Base-by-base conservation (phyloP, 2,113 vertebrate genomes). In the Numida meleagris region DNA sequence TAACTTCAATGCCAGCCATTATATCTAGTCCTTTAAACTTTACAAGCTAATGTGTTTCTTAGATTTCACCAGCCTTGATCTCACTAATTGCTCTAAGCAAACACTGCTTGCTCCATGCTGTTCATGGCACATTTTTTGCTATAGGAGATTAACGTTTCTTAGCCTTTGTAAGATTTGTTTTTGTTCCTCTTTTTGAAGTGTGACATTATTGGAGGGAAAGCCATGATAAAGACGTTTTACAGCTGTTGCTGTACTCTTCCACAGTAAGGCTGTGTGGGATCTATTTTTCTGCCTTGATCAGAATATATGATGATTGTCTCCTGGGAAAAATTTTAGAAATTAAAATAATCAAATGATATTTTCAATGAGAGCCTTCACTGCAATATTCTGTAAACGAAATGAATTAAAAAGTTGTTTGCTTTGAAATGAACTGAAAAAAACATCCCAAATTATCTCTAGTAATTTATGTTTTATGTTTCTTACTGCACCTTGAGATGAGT, bases 91-190 rank as follows among this genome's bases (percentile, higher is more conserved):
- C 71, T 82, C 15, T 90, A 58, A 89, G 36, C 7, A 86, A 93
- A 84, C n/a, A 73, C 6, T 76, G 24, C 42, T 78, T 88, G 15
- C 10, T 89, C 36, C 62, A 48, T 70, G 66, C 40, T 93, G 43
- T 27, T 87, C 77, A 45, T 29, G 12, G 43, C 66, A 75, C 36
- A 79, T 84, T 75, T 76, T 84, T 75, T 43, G 21, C 10, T 79
- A n/a, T 48, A 25, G 78, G 81, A 95, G 83, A 83, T 89, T 89
- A 95, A 57, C 66, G 83, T 65, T 90, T 83, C 50, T 33, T 81
- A 90, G 74, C 61, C 57, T 88, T 88, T 86, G 34, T 12, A 88
- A 78, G 31, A 6, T 91, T 76, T 86, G 21, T 10, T 89, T 92
- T 89, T 89, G 38, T 79, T 89, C 90, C 71, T 94, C 40, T 59